These are phyloP conservation scores for Rhyacophila evoluta DNA, from an alignment of 2,888 invertebrate species.

Conservation along the genomic window DNA sequence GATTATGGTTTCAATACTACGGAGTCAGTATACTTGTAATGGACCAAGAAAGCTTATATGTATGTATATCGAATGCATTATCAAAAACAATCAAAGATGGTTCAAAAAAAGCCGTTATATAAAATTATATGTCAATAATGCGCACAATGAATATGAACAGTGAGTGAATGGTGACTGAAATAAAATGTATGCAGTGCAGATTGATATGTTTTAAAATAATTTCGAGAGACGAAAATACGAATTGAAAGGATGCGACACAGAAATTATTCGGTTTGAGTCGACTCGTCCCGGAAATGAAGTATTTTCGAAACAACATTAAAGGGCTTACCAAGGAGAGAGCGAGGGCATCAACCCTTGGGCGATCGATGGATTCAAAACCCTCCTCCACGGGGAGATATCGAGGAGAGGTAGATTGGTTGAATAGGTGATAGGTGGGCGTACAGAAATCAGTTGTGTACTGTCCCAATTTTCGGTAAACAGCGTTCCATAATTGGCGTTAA, in stretches of 20 bases:
- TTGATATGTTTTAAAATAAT: neutral
- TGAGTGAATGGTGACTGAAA: no score
- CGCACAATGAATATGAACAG: no score
- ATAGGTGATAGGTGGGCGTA: neutral
- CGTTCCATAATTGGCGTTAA: neutral
- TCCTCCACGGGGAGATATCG: neutral
- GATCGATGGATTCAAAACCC: slow-evolving; percentile 7
- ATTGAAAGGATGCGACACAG: neutral
- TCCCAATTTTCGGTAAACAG: neutral
- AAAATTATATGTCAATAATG: no score
- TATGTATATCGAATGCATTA: no score
- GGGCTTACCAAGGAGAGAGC: neutral
- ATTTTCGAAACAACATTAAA: slow-evolving; percentile 19
- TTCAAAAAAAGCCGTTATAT: no score
- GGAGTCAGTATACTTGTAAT: no score
- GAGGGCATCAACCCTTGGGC: slow-evolving; percentile 16
- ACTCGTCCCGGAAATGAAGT: neutral
- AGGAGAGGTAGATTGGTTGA: neutral
- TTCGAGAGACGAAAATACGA: neutral
- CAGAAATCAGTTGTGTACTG: neutral
- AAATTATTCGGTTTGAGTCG: neutral
- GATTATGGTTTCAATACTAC: no score
- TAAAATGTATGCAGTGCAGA: neutral
- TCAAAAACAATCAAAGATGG: no score
- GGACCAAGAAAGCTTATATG: no score